Base-by-base conservation (phyloP, 2,888 invertebrate genomes). In the Girardia tigrina region DNA sequence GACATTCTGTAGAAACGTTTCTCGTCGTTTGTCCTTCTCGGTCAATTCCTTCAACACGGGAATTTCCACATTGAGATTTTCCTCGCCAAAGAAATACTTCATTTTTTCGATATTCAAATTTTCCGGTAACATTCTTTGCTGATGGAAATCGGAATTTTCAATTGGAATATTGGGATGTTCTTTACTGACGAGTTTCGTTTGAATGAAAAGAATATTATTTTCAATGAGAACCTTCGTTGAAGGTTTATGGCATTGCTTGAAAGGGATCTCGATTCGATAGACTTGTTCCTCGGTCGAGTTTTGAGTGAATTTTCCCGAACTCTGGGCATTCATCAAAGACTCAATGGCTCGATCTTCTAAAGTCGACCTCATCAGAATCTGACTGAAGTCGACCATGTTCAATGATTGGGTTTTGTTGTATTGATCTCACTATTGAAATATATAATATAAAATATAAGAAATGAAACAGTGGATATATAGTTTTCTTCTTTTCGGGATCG, bases 281-380 rank as follows among this genome's bases (percentile, higher is more conserved):
- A 56, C 23, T 56, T 56, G n/a, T 56, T 56, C 56, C n/a, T 56
- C 23, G 56, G n/a, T 56, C 23, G 4, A 8, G n/a, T 56, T 56
- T 6, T 8, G 4, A 56, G n/a, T 56, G 23, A 56, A 56, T 12
- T 4, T 56, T n/a, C n/a, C 56, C 20, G 56, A 56, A 56, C 56
- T 56, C 56, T n/a, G 23, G 4, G 56, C n/a, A 56, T 56, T 56
- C 56, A 56, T 56, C 56, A 56, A 56, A 56, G 56, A 56, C n/a
- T 56, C 56, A 12, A 56, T n/a, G 56, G 56, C 56, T 20, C 23
- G n/a, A n/a, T n/a, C 23, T 56, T 56, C 56, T 23, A 56, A 12
- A 8, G 4, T 4, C 4, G 56, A 56, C 2, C 56, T n/a, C 23
- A 56, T 20, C 4, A 56, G n/a, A 8, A 56, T 56, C 23, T 56